Evolutionary conservation across 92 coral and sea anemone genomes (phyloP).

Genomic region (Nematostella vectensis): DNA sequence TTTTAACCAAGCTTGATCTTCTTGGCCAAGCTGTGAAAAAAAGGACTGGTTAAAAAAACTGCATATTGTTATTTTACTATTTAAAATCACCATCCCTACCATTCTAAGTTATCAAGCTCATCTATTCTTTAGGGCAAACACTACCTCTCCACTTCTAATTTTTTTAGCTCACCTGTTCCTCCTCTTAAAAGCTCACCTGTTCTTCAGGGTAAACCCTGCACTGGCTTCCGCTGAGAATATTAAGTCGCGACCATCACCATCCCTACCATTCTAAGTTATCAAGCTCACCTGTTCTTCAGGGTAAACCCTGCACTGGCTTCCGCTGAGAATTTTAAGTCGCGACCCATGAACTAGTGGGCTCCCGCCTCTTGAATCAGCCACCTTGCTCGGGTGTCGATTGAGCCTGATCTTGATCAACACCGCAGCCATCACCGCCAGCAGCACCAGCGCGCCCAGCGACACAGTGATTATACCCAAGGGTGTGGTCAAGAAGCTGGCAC

Average conservation of each 20-base stretch:
- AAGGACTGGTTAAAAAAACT: not conserved
- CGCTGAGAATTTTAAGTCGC: slow-evolving; percentile 7
- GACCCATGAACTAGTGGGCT: slow-evolving; percentile 17
- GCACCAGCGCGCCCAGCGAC: slow-evolving; percentile 2
- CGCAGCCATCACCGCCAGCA: not conserved
- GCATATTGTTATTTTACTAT: not conserved
- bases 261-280: too few relatives aligned
- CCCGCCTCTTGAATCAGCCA: not conserved
- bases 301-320: slow-evolving; percentile 1
- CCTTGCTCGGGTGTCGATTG: not conserved
- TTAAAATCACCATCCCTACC: too few relatives aligned
- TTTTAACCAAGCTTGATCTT: not conserved
- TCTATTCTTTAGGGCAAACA: not conserved
- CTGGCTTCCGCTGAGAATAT: slow-evolving; percentile 7
- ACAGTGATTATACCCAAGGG: slow-evolving; percentile 9
- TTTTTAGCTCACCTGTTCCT: not conserved
- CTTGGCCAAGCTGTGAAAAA: not conserved
- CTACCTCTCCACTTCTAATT: not conserved
- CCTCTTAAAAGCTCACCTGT: not conserved
- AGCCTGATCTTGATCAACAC: slow-evolving; percentile 6
- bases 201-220: not conserved
- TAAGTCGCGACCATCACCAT: slow-evolving; percentile 14
- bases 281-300: slow-evolving; percentile 5
- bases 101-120: too few relatives aligned
- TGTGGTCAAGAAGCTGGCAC: slow-evolving; percentile 9